Base-by-base conservation (phyloP, 92 coral and sea anemone species). In the Parazoanthus atlanticus region DNA sequence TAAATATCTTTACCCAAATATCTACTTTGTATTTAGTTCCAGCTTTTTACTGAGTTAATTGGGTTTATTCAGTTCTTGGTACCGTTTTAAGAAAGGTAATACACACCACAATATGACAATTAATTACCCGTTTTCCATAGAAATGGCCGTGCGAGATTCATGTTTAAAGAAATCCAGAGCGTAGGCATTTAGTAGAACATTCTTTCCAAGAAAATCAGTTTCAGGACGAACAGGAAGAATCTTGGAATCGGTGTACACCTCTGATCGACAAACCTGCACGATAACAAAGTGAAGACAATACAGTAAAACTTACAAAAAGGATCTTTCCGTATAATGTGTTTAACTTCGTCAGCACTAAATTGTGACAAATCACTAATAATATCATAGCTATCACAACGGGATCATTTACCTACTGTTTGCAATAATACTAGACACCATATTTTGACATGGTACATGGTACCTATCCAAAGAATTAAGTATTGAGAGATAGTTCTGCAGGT, bases 131-230 rank as follows among this genome's bases (percentile, higher is more conserved):
- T 94, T 94, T 43, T 94, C 96, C 4, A 52, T 34, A 30, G 40
- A 73, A 58, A 93, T 79, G 21, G 89, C 93, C 67, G 33, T 85
- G 0, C 0, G 0, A 38, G 94, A 92, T 46, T 94, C 93, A 49
- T 94, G 97, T 64, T 94, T 92, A 40, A 91, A 94, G 74, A 94
- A 94, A 80, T 94, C 97, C 79, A 92, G 71, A 2, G 97, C 97
- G 80, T 89, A 94, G 19, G 97, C 93, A 41, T 94, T 94, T 33
- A 92, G 70, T 46, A 28, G 91, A n/a, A 0, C 71, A 13, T 49
- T 17, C 38, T 77, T 69, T 11, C 89, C 90, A 6, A 54, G 31
- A 21, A 72, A 82, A 84, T 72, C 85, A 19, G 32, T 38, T 30
- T 79, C 84, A 36, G 85, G 85, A 38, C 83, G 89, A 52, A 85